Base-by-base conservation (phyloP, 2,888 invertebrate species). In the Linnaemya vulpina region DNA sequence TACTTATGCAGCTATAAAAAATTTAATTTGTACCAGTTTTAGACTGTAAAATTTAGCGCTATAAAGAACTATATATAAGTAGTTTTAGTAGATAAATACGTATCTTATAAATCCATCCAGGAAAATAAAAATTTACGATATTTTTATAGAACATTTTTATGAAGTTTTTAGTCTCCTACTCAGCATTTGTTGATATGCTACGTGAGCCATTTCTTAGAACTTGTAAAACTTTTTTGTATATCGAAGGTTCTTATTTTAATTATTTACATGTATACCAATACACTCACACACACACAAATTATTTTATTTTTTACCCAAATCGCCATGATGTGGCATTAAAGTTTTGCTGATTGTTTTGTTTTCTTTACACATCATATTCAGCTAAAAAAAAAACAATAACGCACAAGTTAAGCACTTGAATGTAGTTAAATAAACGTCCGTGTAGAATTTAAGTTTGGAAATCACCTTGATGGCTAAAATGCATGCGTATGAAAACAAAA, bases 361-460 rank as follows among this genome's bases (percentile, higher is more conserved):
- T 65, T 53, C 17, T 30, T 46, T n/a, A 46, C n/a, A n/a, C 46
- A 35, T 3, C 30, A 30, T 30, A 30, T 5, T 3, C 5, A 30
- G 3, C 3, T 58, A 53, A 55, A 20, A 9, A 35, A 10, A 38
- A 30, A 10, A 49, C n/a, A 46, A 67, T 20, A 38, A 51, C 17
- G 17, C 17, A 55, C 11, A 49, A 38, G 11, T 22, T 22, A 55
- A 30, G 15, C 17, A 60, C 17, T 46, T 43, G 46, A 65, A 65
- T n/a, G 20, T 25, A 55, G 43, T 49, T 17, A 68, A 77, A 60
- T 49, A 58, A 65, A 73, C 79, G 73, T 73, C 65, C 55, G 73
- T 25, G 38, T 73, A 73, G 79, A 79, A 79, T 65, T 53, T 73
- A 25, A 55, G 49, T 80, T 80, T 65, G 43, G 38, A 65, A 80